A percentile compares a stretch with the other conserved stretches of the same genome.
phyloP scores from a whole-genome alignment of 1,140 invertebrate genomes.

The Drosophila micromelanica region DNA sequence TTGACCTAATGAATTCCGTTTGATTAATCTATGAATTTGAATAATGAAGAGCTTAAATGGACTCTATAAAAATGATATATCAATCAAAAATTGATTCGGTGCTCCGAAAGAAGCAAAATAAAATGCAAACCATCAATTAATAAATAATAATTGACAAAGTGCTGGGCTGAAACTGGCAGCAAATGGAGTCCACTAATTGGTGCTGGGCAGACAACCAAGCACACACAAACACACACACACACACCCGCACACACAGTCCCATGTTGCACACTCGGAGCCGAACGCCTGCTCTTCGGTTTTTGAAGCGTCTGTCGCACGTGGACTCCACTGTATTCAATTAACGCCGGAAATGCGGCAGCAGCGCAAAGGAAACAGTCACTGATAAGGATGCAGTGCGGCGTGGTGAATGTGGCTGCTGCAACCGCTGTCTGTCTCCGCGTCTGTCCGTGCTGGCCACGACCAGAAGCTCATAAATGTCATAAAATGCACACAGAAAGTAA shows the following conservation, averaged over 20 bases:
- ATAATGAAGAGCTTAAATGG: conserved; percentile 14
- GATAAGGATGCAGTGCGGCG: conserved; percentile 34
- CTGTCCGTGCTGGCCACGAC: not conserved
- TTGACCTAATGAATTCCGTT: conserved; percentile 15
- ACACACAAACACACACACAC: not conserved
- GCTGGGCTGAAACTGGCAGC: conserved; percentile 6
- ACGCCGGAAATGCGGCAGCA: conserved; percentile 43
- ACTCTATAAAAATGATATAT: conserved; percentile 21
- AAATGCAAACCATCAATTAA: conserved; percentile 39
- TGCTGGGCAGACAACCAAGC: not conserved
- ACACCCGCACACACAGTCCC: not conserved
- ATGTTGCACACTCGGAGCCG: no score
- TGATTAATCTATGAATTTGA: conserved; percentile 11
- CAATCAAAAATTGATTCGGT: conserved; percentile 25
- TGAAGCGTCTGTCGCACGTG: not conserved
- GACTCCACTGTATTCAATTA: conserved; percentile 38
- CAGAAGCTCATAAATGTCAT: conserved; percentile 34
- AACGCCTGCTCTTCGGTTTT: not conserved
- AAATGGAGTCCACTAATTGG: conserved; percentile 30
- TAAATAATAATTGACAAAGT: conserved; percentile 48
- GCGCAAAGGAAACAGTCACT: conserved; percentile 31
- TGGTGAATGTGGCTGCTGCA: conserved; percentile 1
- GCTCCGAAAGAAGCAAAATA: not conserved
- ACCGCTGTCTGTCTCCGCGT: not conserved
- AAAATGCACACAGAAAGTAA: conserved; percentile 34